Evolutionary conservation across 2,888 invertebrate species (phyloP).

Genomic region (Drosophila prostipennis): DNA sequence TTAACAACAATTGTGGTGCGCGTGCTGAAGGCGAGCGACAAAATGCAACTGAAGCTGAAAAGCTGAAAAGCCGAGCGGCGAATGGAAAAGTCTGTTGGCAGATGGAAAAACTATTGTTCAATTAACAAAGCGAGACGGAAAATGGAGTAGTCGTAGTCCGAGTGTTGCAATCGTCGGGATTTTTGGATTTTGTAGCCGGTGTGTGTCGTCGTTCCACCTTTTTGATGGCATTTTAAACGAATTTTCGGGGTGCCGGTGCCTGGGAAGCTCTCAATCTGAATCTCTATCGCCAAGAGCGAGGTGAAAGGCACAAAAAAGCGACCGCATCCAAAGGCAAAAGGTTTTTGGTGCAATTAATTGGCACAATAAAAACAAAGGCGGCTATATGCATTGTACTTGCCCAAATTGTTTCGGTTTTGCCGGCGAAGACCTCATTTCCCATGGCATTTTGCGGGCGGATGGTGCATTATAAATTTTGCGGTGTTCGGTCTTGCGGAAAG

Average conservation of each 20-base stretch:
- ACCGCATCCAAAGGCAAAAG: slow-evolving; percentile 27
- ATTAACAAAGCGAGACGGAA: slow-evolving; percentile 58
- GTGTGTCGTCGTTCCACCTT: slow-evolving; percentile 48
- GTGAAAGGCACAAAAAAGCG: slow-evolving; percentile 63
- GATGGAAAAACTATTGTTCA: slow-evolving; percentile 66
- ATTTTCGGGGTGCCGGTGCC: slow-evolving; percentile 46
- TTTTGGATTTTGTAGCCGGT: slow-evolving; percentile 16
- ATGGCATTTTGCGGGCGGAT: slow-evolving; percentile 59
- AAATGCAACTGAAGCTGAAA: slow-evolving; percentile 79
- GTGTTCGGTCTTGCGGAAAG: slow-evolving; percentile 51
- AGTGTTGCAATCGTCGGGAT: slow-evolving; percentile 54
- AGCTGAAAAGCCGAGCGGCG: slow-evolving; percentile 65
- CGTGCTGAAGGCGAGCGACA: slow-evolving; percentile 62
- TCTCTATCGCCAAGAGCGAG: slow-evolving; percentile 16
- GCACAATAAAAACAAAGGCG: slow-evolving; percentile 40
- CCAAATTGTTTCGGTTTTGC: slow-evolving; percentile 47
- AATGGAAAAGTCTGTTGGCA: slow-evolving; percentile 45
- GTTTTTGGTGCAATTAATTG: slow-evolving; percentile 59
- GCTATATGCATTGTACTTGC: slow-evolving; percentile 43
- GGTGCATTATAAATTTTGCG: slow-evolving; percentile 51
- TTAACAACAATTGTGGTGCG: slow-evolving; percentile 42
- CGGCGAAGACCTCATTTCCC: slow-evolving; percentile 58
- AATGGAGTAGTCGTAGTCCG: slow-evolving; percentile 60
- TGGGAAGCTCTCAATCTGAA: slow-evolving; percentile 48
- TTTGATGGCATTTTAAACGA: slow-evolving; percentile 71